Base-by-base conservation (phyloP, 2,888 invertebrate species). In the Thalpophila matura region DNA sequence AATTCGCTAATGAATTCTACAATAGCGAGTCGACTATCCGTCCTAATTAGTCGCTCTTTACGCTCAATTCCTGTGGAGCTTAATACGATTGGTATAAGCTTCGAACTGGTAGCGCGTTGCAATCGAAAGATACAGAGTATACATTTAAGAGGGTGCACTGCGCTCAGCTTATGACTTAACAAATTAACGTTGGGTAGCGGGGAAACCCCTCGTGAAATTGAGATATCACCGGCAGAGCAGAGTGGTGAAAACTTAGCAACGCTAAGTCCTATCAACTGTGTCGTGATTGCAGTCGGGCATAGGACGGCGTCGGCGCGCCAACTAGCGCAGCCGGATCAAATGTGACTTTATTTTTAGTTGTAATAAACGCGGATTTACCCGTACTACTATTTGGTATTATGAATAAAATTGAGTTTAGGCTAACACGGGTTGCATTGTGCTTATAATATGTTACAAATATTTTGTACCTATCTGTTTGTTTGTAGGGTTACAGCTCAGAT, bases 201-300 rank as follows among this genome's bases (percentile, higher is more conserved):
- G 81, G 90, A 92, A 92, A 82, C 89, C 91, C 80, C 79, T 88
- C 85, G 81, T 85, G 84, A 87, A 92, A 90, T 90, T 86, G 90
- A 91, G 90, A 91, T 93, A 90, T 90, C 88, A 87, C 85, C 71
- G 80, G 79, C 81, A 81, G 82, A 87, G 86, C 86, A 82, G 85
- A 90, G 86, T 87, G 84, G 85, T 86, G 94, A 94, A 94, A 92
- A 90, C 94, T 89, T 94, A 94, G 88, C 86, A 94, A 92, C 86
- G 93, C 91, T 92, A 93, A 93, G 91, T 89, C 88, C 86, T 81
- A 88, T 87, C 85, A 86, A 86, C 86, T 86, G 83, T 67, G 70
- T 66, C 73, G 71, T 84, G 86, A 88, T 88, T 89, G 85, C 77
- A 85, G 82, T 81, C 64, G 75, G 62, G 72, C 77, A 77, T 77